These are phyloP conservation scores for Platycheirus albimanus DNA, from an alignment of 2,888 invertebrate genomes.

Conservation along the genomic window DNA sequence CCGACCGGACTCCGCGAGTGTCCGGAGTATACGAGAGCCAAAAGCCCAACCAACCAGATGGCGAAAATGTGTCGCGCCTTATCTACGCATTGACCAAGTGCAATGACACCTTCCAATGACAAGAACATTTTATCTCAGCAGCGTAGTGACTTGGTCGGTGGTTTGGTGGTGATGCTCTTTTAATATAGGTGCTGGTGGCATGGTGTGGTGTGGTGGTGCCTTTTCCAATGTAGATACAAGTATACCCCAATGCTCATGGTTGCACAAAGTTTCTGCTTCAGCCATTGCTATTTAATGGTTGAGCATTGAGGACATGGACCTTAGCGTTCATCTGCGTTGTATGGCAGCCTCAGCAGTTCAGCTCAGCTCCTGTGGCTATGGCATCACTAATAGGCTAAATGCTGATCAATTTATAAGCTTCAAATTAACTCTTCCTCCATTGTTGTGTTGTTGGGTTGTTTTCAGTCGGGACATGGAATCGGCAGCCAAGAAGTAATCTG, in stretches of 20 bases:
- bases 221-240: no score
- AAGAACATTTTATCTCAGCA: constrained; percentile 54
- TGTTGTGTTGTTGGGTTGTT: background rate
- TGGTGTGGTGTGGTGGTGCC: no score
- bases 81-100: constrained; percentile 72
- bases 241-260: constrained; percentile 31
- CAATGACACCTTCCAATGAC: constrained; percentile 73
- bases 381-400: constrained; percentile 67
- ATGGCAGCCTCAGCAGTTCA: constrained; percentile 1
- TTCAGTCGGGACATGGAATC: constrained; percentile 1
- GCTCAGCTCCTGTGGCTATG: constrained; percentile 55
- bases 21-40: no score
- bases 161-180: constrained; percentile 28
- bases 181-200: constrained; percentile 25
- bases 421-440: constrained; percentile 61
- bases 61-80: constrained; percentile 69
- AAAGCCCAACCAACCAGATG: constrained; percentile 33
- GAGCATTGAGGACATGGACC: constrained; percentile 27
- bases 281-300: constrained; percentile 32
- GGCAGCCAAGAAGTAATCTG: constrained; percentile 47
- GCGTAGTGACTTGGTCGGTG: background rate
- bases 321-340: constrained; percentile 14
- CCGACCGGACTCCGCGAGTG: constrained; percentile 4
- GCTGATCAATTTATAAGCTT: constrained; percentile 70
- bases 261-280: constrained; percentile 22